A percentile compares a stretch with the other conserved stretches of the same genome.
phyloP scores from a whole-genome alignment of 2,888 invertebrate species.

The Apotomis turbidana region DNA sequence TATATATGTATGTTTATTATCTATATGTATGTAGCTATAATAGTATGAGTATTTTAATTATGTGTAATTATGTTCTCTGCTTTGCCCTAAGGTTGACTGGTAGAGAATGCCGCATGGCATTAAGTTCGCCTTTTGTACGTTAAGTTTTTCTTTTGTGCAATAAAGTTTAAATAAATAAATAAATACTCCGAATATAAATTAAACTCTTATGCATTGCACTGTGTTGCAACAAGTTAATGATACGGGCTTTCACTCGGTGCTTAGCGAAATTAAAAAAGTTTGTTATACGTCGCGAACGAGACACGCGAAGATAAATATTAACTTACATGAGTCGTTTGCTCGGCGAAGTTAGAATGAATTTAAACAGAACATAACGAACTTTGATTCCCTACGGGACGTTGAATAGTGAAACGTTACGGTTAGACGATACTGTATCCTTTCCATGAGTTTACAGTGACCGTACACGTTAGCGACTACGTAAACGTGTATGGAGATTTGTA shows the following conservation, averaged over 20 bases:
- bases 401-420: neutral
- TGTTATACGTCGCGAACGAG: constrained; percentile 34
- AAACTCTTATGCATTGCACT: constrained; percentile 22
- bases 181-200: neutral
- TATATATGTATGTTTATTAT: too few species aligned
- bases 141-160: too few species aligned
- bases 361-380: constrained; percentile 25
- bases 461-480: too few species aligned
- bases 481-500: too few species aligned
- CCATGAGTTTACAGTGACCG: too few species aligned
- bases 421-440: neutral
- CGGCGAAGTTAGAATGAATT: constrained; percentile 36
- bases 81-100: too few species aligned
- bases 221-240: constrained; percentile 34
- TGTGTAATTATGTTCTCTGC: too few species aligned
- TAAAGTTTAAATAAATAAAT: too few species aligned
- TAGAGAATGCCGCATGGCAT: too few species aligned
- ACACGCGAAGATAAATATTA: constrained; percentile 39
- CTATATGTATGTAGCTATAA: too few species aligned
- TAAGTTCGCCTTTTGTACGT: too few species aligned
- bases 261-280: constrained; percentile 42
- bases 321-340: constrained; percentile 38
- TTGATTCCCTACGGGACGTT: constrained; percentile 22
- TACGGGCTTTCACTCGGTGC: constrained; percentile 30
- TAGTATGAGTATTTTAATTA: too few species aligned